Conservation (phyloP, 2,113 vertebrate species). For the Myrmophylax atrothorax region DNA sequence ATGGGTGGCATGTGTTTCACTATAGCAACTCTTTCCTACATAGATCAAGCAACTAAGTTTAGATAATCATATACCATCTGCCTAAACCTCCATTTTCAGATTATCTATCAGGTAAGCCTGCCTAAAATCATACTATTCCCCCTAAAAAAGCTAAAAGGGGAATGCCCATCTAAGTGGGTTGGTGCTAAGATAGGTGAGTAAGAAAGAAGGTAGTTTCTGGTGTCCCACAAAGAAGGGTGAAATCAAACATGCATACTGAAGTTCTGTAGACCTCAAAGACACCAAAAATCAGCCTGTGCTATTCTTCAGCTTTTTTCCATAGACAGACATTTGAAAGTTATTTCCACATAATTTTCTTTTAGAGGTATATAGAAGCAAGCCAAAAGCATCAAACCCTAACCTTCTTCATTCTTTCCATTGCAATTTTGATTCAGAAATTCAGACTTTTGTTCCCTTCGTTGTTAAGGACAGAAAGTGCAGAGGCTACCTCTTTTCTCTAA, state of each 20-base stretch:
- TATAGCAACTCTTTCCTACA: neutral
- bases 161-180: neutral
- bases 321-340: neutral
- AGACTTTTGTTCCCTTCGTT: neutral
- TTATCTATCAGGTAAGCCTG: neutral
- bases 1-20: neutral
- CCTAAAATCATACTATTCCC: neutral
- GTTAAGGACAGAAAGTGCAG: neutral
- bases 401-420: neutral
- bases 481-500: neutral
- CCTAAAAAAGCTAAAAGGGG: neutral
- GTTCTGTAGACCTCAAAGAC: neutral
- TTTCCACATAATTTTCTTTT: neutral
- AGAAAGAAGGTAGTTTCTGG: neutral
- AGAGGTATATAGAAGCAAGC: neutral
- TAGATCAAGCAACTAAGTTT: slow-evolving; percentile 38
- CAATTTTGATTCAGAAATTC: neutral
- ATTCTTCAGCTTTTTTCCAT: neutral
- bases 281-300: neutral
- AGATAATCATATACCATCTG: neutral
- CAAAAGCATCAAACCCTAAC: neutral
- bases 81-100: neutral
- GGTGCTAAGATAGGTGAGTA: neutral
- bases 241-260: neutral
- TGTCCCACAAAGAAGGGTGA: neutral